Evolutionary conservation across 2,113 vertebrate genomes (phyloP).

Genomic region (Hypanus sabinus): DNA sequence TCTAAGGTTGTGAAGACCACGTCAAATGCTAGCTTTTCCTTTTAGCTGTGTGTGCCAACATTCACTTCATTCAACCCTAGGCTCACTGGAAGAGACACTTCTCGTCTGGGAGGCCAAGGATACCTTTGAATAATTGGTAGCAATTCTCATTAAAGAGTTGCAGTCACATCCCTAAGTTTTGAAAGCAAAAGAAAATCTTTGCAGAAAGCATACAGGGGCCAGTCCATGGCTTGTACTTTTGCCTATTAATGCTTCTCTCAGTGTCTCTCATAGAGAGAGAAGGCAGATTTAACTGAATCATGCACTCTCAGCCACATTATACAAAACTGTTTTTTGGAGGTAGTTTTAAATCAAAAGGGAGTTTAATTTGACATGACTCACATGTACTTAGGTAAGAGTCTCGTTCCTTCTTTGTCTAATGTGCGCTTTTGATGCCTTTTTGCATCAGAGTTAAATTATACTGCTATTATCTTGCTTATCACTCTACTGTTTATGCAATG

Average conservation of each 20-base stretch:
- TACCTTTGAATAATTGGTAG: not conserved
- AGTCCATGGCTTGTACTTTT: not conserved
- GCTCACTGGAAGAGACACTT: not conserved
- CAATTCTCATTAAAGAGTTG: not conserved
- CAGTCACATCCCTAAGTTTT: not conserved
- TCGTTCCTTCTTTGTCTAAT: conserved; percentile 15
- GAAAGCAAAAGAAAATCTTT: not conserved
- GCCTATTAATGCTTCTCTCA: not conserved
- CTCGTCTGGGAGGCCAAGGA: not conserved
- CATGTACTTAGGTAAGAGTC: conserved; percentile 12
- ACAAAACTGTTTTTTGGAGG: conserved; percentile 12
- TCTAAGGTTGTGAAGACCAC: not conserved
- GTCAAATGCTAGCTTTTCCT: not conserved
- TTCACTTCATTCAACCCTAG: not conserved
- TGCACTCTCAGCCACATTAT: not conserved
- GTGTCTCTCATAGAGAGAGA: not conserved
- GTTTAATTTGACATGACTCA: conserved; percentile 34
- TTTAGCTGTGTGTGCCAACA: not conserved
- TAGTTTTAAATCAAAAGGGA: conserved; percentile 8
- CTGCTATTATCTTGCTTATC: conserved; percentile 30
- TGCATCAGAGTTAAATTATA: conserved; percentile 28
- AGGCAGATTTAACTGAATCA: not conserved
- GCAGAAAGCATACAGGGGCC: not conserved
- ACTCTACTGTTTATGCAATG: not conserved
- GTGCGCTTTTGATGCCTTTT: conserved; percentile 12